Evolutionary conservation across 2,797 vertebrate species (phyloP).

Genomic region (Neomorphus geoffroyi): DNA sequence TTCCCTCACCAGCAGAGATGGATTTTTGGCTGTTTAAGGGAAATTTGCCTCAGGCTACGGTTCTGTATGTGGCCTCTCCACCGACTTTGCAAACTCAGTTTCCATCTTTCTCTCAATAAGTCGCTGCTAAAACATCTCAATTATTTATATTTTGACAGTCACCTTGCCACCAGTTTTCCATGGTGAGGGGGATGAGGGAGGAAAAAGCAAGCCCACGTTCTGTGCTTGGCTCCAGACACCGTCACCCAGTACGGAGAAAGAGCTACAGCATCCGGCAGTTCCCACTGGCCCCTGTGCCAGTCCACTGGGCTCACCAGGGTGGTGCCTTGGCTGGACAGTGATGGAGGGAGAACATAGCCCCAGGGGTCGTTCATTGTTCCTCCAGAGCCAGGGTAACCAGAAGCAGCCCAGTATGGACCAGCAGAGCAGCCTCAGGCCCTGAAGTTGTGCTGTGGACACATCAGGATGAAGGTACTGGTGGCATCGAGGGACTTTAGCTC

Average conservation of each 20-base stretch:
- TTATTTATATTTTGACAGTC: background rate
- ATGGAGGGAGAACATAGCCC: background rate
- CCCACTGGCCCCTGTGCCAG: background rate
- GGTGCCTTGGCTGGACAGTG: background rate
- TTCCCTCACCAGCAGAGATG: background rate
- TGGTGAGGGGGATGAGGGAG: background rate
- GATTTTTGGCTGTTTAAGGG: constrained; percentile 3
- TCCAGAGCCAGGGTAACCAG: background rate
- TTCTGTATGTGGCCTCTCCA: background rate
- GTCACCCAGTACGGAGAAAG: background rate
- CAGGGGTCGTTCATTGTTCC: background rate
- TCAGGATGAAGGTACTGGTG: background rate
- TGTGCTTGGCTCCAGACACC: background rate
- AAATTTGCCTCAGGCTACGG: constrained; percentile 4
- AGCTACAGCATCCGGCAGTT: background rate
- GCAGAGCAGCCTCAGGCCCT: background rate
- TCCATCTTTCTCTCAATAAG: constrained; percentile 16
- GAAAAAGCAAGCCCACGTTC: background rate
- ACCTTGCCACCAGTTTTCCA: background rate
- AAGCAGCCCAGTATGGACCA: background rate
- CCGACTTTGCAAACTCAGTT: background rate
- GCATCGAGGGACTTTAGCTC: background rate
- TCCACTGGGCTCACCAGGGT: background rate
- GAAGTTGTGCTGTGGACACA: background rate
- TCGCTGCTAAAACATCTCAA: constrained; percentile 1